phyloP scores from a whole-genome alignment of 2,113 vertebrate species.

The Camelus dromedarius region DNA sequence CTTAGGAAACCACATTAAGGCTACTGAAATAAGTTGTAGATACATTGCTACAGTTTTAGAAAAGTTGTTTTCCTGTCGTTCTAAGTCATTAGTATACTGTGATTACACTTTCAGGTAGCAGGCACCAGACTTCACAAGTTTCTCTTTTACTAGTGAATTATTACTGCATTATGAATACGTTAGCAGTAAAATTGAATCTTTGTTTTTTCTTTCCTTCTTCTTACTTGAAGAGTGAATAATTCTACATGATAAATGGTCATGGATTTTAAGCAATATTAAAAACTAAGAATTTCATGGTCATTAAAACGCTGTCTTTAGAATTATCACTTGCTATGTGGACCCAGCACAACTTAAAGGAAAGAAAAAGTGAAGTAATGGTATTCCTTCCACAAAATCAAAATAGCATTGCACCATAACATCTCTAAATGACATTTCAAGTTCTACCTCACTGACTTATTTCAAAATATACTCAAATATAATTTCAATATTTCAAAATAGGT shows the following conservation, averaged over 20 bases:
- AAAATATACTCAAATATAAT: slow-evolving; percentile 60
- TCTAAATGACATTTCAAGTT: slow-evolving; percentile 62
- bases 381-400: not conserved
- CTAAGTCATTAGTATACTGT: slow-evolving; percentile 16
- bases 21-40: not conserved
- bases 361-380: not conserved
- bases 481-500: slow-evolving; percentile 11
- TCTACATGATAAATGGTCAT: not conserved
- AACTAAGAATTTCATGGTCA: not conserved
- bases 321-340: not conserved
- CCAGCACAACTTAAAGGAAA: slow-evolving; percentile 29
- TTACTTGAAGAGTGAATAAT: not conserved
- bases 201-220: not conserved
- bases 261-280: slow-evolving; percentile 6
- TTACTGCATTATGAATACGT: not conserved
- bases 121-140: not conserved
- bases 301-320: not conserved
- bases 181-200: not conserved
- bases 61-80: not conserved
- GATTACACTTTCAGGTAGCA: slow-evolving; percentile 21
- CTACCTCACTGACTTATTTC: slow-evolving; percentile 3
- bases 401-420: not conserved
- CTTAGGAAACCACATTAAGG: not conserved
- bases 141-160: slow-evolving; percentile 25
- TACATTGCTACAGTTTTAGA: not conserved